Evolutionary conservation across 2,888 invertebrate species (phyloP).

Genomic region (Hololepta plana): DNA sequence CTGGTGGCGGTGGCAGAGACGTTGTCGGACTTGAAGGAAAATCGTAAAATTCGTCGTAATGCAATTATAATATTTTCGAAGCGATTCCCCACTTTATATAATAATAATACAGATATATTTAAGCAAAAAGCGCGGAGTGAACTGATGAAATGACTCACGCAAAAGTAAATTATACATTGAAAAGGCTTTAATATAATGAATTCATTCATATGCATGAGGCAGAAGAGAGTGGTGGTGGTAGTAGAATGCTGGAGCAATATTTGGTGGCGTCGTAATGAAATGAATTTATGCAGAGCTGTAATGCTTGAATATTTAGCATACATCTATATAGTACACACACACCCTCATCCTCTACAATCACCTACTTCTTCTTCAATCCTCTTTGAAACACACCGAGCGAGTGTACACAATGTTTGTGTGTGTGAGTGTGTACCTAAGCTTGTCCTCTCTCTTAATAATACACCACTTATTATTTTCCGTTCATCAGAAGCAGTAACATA

Average conservation of each 20-base stretch:
- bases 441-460: constrained; percentile 25
- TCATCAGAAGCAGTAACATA: constrained; percentile 7
- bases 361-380: too few relatives aligned
- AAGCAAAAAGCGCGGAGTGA: constrained; percentile 19
- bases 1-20: too few relatives aligned
- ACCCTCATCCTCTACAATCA: constrained; percentile 50
- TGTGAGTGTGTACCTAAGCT: constrained; percentile 23
- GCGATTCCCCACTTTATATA: constrained; percentile 25
- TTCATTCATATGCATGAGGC: constrained; percentile 45
- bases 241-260: constrained; percentile 29
- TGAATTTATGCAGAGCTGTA: constrained; percentile 47
- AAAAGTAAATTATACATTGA: constrained; percentile 49
- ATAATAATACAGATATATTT: too few relatives aligned
- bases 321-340: too few relatives aligned
- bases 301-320: constrained; percentile 35
- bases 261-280: constrained; percentile 44
- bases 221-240: constrained; percentile 26
- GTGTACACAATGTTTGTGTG: too few relatives aligned
- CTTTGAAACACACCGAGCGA: constrained; percentile 27
- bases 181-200: constrained; percentile 47
- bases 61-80: constrained; percentile 25
- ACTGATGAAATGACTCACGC: constrained; percentile 44
- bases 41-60: too few relatives aligned
- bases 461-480: constrained; percentile 16
- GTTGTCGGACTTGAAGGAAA: too few relatives aligned